These are phyloP conservation scores for Eudasyphora cyanicolor DNA, from an alignment of 2,888 invertebrate genomes.

Conservation along the genomic window DNA sequence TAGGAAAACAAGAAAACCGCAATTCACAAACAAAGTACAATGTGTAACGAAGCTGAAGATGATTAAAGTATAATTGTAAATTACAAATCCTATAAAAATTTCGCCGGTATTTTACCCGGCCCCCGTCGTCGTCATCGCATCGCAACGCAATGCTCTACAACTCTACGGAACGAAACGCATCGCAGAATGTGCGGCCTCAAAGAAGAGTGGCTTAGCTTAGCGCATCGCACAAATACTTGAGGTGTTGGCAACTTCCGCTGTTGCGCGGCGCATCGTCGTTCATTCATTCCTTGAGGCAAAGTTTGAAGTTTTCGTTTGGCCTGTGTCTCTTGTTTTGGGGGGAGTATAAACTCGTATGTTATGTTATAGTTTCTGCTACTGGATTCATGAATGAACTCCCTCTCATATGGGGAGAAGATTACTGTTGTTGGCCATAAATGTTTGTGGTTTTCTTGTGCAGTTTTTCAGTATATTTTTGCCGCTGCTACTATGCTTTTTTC, in stretches of 20 bases:
- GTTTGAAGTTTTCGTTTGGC: neutral
- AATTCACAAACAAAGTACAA: no score
- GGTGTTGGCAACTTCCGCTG: conserved; percentile 62
- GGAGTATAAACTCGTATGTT: neutral
- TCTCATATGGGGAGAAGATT: neutral
- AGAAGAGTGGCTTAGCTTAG: conserved; percentile 12
- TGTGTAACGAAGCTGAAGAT: conserved; percentile 20
- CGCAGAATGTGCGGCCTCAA: no score
- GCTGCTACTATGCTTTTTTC: neutral
- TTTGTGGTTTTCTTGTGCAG: conserved; percentile 14
- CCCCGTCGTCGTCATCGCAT: neutral
- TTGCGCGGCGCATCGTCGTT: conserved; percentile 50
- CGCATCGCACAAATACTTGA: conserved; percentile 31
- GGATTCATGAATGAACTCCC: neutral
- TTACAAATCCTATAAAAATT: neutral
- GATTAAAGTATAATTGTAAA: conserved; percentile 31
- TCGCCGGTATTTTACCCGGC: conserved; percentile 29
- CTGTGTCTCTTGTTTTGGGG: neutral
- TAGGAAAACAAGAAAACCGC: conserved; percentile 1
- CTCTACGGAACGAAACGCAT: neutral
- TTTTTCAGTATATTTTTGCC: conserved; percentile 4
- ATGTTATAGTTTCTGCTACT: neutral
- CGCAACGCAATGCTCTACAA: neutral
- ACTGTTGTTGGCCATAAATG: conserved; percentile 27
- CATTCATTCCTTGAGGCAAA: conserved; percentile 13